phyloP scores from a whole-genome alignment of 2,797 vertebrate species.

The Acomys russatus region DNA sequence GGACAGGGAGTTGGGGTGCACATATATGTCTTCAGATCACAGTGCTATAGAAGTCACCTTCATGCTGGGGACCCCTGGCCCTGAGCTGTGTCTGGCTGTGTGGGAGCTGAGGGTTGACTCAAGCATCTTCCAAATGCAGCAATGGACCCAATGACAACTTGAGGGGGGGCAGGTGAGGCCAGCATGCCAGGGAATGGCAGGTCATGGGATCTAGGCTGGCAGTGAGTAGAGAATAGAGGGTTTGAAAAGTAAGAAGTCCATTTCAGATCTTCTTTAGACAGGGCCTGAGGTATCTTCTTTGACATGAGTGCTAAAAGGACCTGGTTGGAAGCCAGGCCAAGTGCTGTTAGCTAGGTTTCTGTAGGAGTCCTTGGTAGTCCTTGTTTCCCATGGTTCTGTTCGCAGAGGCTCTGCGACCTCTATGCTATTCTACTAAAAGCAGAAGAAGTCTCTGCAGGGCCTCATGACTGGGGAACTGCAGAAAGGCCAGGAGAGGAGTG shows the following conservation, averaged over 20 bases:
- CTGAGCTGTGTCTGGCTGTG: rapidly evolving
- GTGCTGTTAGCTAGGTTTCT: not conserved
- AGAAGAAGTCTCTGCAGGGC: rapidly evolving
- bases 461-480: not conserved
- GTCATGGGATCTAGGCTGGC: rapidly evolving
- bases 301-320: rapidly evolving
- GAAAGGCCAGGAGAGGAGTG: not conserved
- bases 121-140: rapidly evolving
- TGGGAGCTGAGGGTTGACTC: rapidly evolving
- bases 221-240: not conserved
- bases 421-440: not conserved
- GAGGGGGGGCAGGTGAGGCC: not conserved
- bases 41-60: rapidly evolving
- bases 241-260: not conserved
- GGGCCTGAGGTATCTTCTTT: rapidly evolving
- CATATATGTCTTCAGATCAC: not conserved
- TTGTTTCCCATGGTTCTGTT: not conserved
- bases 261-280: not conserved
- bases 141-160: not conserved
- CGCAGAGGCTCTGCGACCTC: not conserved
- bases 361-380: too few species aligned
- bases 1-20: rapidly evolving
- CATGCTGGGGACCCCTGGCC: rapidly evolving
- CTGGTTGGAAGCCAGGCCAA: rapidly evolving
- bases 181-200: not conserved